A percentile compares a stretch with the other conserved stretches of the same genome.
phyloP scores from a whole-genome alignment of 2,113 vertebrate genomes.

The human region DNA sequence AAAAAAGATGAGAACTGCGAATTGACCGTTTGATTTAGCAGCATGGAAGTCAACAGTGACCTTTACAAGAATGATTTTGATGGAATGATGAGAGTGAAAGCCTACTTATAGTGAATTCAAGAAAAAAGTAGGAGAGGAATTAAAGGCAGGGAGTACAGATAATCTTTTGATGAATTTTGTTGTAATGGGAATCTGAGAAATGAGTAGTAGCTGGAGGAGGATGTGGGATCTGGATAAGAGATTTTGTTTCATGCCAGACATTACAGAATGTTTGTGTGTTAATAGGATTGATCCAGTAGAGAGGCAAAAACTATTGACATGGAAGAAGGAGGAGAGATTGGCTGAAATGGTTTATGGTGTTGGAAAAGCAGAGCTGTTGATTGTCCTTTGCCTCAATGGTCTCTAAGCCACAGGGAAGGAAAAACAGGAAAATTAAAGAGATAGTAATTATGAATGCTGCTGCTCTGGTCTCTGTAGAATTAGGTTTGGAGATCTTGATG shows the following conservation, averaged over 20 bases:
- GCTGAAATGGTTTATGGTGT: conserved; percentile 63
- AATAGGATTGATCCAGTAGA: not conserved
- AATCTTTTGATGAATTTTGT: conserved; percentile 47
- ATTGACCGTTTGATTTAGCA: conserved; percentile 27
- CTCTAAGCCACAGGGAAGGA: conserved; percentile 54
- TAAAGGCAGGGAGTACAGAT: not conserved
- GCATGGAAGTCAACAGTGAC: not conserved
- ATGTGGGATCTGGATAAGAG: not conserved
- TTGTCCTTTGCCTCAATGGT: conserved; percentile 58
- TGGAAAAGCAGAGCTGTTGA: conserved; percentile 57
- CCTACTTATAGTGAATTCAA: conserved; percentile 14
- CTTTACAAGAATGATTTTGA: conserved; percentile 31
- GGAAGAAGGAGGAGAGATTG: not conserved
- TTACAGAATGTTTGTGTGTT: conserved; percentile 25
- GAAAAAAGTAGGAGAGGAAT: not conserved
- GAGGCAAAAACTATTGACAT: not conserved
- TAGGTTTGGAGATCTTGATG: conserved; percentile 33
- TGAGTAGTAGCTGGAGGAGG: not conserved
- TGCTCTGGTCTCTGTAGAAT: conserved; percentile 15
- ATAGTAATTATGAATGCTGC: not conserved
- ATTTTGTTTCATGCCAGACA: conserved; percentile 12
- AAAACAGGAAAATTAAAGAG: conserved; percentile 54
- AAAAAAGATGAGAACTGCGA: not conserved
- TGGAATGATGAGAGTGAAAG: not conserved
- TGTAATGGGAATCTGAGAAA: conserved; percentile 34